These are phyloP conservation scores for Diplosoma virens DNA, from an alignment of 23 tunicate genomes.

Conservation along the genomic window DNA sequence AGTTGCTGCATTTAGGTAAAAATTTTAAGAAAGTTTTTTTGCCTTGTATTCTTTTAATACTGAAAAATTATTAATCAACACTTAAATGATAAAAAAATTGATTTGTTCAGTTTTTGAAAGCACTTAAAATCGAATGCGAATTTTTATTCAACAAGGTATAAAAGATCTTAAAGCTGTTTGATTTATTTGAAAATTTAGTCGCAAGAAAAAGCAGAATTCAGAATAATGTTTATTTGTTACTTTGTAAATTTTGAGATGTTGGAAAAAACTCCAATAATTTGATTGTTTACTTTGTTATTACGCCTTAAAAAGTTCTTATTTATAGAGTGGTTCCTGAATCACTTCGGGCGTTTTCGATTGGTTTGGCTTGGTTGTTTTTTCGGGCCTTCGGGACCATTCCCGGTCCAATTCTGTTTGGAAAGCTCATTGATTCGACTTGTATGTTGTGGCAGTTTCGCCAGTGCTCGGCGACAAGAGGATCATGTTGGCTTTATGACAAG, in stretches of 20 bases:
- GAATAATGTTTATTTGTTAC: no score
- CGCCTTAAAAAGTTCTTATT: neutral
- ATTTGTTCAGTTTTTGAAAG: no score
- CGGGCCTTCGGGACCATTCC: slow-evolving; percentile 84
- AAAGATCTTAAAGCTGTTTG: no score
- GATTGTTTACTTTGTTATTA: neutral
- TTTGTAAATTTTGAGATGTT: no score
- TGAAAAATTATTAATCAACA: no score
- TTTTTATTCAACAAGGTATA: no score
- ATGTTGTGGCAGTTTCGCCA: slow-evolving; percentile 58
- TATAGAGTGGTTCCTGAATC: slow-evolving; percentile 75
- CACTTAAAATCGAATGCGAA: no score
- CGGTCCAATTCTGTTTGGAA: slow-evolving; percentile 79
- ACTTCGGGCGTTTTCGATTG: slow-evolving; percentile 72
- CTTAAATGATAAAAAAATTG: no score
- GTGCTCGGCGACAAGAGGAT: slow-evolving; percentile 54
- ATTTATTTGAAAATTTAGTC: no score
- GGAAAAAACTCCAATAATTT: no score
- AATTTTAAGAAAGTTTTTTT: neutral
- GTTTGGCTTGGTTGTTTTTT: slow-evolving; percentile 70
- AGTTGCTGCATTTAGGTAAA: slow-evolving; percentile 17
- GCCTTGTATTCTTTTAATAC: no score
- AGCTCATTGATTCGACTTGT: slow-evolving; percentile 62
- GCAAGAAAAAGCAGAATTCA: no score
- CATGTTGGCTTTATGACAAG: slow-evolving; percentile 78